Percentiles rank a stretch among this genome's conserved stretches.
These are phyloP conservation scores for Chrysoperla carnea DNA, from an alignment of 1,140 invertebrate species.

Conservation along the genomic window DNA sequence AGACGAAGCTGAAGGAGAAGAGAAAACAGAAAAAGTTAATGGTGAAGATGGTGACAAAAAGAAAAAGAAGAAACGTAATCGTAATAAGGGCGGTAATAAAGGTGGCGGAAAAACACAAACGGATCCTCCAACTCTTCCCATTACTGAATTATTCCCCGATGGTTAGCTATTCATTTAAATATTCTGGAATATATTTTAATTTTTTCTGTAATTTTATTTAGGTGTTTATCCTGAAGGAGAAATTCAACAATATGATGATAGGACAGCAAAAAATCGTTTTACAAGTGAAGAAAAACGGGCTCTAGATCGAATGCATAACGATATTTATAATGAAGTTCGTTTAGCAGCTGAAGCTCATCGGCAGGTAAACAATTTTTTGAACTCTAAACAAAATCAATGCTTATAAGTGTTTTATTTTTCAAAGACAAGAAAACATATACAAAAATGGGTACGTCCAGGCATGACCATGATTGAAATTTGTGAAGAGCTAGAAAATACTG, in stretches of 20 bases:
- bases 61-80: slow-evolving; percentile 34
- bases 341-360: slow-evolving; percentile 94
- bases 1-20: slow-evolving; percentile 19
- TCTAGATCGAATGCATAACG: slow-evolving; percentile 60
- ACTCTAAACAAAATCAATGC: background rate
- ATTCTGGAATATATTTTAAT: background rate
- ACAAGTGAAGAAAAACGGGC: slow-evolving; percentile 81
- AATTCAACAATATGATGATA: slow-evolving; percentile 69
- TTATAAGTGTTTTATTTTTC: slow-evolving; percentile 10
- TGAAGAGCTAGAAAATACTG: slow-evolving; percentile 86
- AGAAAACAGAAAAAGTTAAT: slow-evolving; percentile 5
- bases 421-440: slow-evolving; percentile 79
- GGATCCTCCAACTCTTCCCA: slow-evolving; percentile 70
- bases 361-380: slow-evolving; percentile 30
- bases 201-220: slow-evolving; percentile 10
- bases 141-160: slow-evolving; percentile 69
- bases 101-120: slow-evolving; percentile 42
- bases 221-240: slow-evolving; percentile 61
- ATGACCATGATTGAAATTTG: slow-evolving; percentile 99
- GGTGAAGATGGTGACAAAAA: slow-evolving; percentile 30
- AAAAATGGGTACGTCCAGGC: slow-evolving; percentile 85
- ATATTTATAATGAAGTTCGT: slow-evolving; percentile 89
- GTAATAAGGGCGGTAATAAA: slow-evolving; percentile 22
- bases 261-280: slow-evolving; percentile 73
- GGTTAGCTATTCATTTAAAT: slow-evolving; percentile 32